Evolutionary conservation across 2,888 invertebrate genomes (phyloP).

Genomic region (Microctonus hyperodae): DNA sequence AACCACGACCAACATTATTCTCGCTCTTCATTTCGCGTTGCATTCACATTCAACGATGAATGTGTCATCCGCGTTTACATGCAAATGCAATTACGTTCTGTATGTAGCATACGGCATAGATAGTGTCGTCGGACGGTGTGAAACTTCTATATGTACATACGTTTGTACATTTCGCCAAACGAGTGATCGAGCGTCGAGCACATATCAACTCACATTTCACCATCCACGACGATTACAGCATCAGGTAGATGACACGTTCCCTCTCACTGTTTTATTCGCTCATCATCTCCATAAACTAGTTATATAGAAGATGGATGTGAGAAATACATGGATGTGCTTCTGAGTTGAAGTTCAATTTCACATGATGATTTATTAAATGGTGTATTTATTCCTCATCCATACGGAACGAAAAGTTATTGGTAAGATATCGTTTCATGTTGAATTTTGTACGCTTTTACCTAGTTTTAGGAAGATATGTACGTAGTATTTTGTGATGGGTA

Average conservation of each 20-base stretch:
- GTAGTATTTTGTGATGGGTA: constrained; percentile 6
- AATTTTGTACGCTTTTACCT: background rate
- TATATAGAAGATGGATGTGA: background rate
- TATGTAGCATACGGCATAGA: constrained; percentile 8
- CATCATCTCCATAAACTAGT: background rate
- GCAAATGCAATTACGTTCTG: constrained; percentile 51
- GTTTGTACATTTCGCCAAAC: constrained; percentile 32
- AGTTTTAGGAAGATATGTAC: background rate
- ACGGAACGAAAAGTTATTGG: background rate
- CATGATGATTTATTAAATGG: background rate
- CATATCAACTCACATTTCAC: constrained; percentile 34
- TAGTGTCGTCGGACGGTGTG: background rate
- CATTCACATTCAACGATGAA: constrained; percentile 31
- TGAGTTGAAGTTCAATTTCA: background rate
- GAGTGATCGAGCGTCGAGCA: constrained; percentile 35
- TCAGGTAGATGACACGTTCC: too few species aligned
- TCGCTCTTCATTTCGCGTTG: background rate
- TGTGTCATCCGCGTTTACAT: constrained; percentile 45
- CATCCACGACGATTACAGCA: too few species aligned
- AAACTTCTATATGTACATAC: constrained; percentile 26
- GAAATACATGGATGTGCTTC: constrained; percentile 7
- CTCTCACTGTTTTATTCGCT: background rate
- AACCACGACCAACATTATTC: constrained; percentile 7
- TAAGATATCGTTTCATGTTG: background rate
- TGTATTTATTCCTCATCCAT: too few species aligned